Evolutionary conservation across 2,113 vertebrate species (phyloP).

Genomic region (Cyphomyrus plagiostoma): DNA sequence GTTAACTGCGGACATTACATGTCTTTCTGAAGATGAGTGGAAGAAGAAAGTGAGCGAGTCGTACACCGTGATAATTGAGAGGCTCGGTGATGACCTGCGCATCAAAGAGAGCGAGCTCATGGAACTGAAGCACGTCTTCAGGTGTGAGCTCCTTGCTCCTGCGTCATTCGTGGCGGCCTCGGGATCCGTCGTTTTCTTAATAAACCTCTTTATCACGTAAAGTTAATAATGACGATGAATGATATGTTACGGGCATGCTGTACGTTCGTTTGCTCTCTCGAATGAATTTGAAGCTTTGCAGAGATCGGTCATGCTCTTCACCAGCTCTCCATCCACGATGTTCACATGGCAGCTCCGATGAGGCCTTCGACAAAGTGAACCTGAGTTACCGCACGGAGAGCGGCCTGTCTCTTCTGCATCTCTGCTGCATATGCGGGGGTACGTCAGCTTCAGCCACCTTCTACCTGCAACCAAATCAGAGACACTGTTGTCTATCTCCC

Average conservation of each 20-base stretch:
- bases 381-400: slow-evolving; percentile 81
- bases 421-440: slow-evolving; percentile 85
- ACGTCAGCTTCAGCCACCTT: slow-evolving; percentile 38
- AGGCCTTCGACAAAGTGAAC: slow-evolving; percentile 89
- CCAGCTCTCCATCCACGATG: background rate
- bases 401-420: slow-evolving; percentile 84
- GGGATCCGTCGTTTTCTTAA: background rate
- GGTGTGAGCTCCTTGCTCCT: slow-evolving; percentile 54
- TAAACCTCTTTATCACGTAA: background rate
- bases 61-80: slow-evolving; percentile 73
- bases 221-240: background rate
- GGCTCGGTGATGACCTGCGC: slow-evolving; percentile 77
- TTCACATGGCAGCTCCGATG: slow-evolving; percentile 71
- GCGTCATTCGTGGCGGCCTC: background rate
- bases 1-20: background rate
- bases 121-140: slow-evolving; percentile 78
- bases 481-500: background rate
- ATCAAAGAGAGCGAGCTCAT: slow-evolving; percentile 74
- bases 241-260: background rate
- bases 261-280: background rate
- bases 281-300: background rate
- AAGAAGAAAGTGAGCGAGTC: slow-evolving; percentile 95
- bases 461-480: background rate
- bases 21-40: slow-evolving; percentile 76
- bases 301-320: background rate